A percentile compares a stretch with the other conserved stretches of the same genome.
Conservation (phyloP, 2,113 vertebrate genomes). For the Leucoraja erinaceus region DNA sequence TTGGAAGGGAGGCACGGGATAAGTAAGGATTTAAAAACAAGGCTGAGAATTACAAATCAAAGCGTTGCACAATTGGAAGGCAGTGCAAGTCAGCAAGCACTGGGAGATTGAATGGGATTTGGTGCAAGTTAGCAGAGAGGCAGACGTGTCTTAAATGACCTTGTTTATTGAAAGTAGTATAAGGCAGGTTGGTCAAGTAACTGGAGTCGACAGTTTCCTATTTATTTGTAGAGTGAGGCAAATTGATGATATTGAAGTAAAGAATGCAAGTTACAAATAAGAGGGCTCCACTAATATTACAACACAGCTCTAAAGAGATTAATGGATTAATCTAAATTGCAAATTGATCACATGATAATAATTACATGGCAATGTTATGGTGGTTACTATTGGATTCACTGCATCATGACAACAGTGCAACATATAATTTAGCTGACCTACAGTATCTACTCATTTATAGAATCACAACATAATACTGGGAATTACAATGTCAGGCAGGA, state of each 20-base stretch:
- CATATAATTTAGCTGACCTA: not conserved
- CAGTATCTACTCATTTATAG: not conserved
- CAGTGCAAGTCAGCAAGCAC: too few relatives aligned
- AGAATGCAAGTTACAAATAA: not conserved
- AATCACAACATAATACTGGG: not conserved
- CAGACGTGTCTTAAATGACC: too few relatives aligned
- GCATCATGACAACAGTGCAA: not conserved
- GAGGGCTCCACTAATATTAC: not conserved
- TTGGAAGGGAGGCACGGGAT: too few relatives aligned
- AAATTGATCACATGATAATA: not conserved
- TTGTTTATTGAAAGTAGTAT: too few relatives aligned
- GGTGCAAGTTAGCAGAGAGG: too few relatives aligned
- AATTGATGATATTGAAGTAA: not conserved
- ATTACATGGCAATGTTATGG: not conserved
- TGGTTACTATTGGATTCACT: constrained; percentile 4
- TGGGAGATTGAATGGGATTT: too few relatives aligned
- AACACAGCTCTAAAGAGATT: not conserved
- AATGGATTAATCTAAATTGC: not conserved
- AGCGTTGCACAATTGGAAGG: too few relatives aligned
- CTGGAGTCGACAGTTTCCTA: too few relatives aligned
- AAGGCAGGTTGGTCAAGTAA: too few relatives aligned
- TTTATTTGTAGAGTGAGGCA: not conserved
- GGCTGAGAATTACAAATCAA: too few relatives aligned
- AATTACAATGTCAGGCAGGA: not conserved
- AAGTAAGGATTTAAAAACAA: too few relatives aligned